phyloP scores from a whole-genome alignment of 1,140 invertebrate genomes.

The Brachionus calyciflorus region DNA sequence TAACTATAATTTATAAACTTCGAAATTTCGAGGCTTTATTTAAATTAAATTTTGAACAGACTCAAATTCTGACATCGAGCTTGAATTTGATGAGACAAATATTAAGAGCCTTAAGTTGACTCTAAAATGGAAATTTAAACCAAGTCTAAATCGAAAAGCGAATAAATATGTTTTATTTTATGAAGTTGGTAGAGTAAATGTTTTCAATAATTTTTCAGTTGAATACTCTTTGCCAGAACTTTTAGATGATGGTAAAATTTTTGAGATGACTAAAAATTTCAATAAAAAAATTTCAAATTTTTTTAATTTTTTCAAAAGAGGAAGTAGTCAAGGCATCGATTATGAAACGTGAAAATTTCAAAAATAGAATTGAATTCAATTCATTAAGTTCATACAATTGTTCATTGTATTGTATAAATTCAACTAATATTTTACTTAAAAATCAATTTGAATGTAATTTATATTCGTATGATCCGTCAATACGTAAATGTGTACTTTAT shows the following conservation, averaged over 20 bases:
- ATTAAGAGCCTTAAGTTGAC: slow-evolving; percentile 30
- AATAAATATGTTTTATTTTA: slow-evolving; percentile 11
- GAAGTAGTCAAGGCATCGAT: slow-evolving; percentile 7
- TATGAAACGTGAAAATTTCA: slow-evolving; percentile 39
- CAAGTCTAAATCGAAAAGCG: background rate
- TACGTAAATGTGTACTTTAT: slow-evolving; percentile 23
- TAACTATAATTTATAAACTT: too few species aligned
- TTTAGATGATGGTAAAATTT: slow-evolving; percentile 30
- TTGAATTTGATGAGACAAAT: slow-evolving; percentile 36
- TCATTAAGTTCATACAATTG: background rate
- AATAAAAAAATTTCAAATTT: background rate
- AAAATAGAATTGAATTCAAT: background rate
- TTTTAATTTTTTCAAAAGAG: background rate
- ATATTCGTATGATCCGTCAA: slow-evolving; percentile 5
- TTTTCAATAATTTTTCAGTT: slow-evolving; percentile 2
- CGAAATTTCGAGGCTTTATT: too few species aligned
- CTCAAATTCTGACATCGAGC: background rate
- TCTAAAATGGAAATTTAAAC: slow-evolving; percentile 23
- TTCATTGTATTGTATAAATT: slow-evolving; percentile 27
- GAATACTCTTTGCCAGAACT: slow-evolving; percentile 24
- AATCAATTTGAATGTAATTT: slow-evolving; percentile 36
- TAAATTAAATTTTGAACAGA: too few species aligned
- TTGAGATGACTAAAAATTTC: too few species aligned
- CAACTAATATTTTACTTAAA: slow-evolving; percentile 1
- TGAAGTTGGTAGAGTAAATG: slow-evolving; percentile 10